Evolutionary conservation across 2,113 vertebrate genomes (phyloP).

Genomic region (Salvelinus namaycush): DNA sequence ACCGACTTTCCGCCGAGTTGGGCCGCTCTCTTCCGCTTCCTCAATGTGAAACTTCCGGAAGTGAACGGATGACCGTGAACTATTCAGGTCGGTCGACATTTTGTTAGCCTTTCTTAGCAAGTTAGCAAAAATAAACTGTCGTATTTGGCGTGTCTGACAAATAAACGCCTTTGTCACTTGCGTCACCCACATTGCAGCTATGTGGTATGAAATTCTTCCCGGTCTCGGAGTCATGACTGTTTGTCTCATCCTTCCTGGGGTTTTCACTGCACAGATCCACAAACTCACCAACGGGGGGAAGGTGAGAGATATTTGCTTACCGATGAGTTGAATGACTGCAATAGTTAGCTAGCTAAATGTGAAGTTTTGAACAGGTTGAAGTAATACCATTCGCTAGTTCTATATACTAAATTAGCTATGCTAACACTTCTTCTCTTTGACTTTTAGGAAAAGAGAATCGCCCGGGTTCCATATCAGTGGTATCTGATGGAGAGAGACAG

Average conservation of each 20-base stretch:
- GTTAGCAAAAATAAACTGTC: constrained; percentile 39
- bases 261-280: constrained; percentile 75
- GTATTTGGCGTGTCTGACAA: too few relatives aligned
- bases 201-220: constrained; percentile 95
- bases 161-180: too few relatives aligned
- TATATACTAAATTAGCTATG: neutral
- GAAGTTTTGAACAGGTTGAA: neutral
- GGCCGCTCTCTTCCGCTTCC: too few relatives aligned
- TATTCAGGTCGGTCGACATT: constrained; percentile 34
- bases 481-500: constrained; percentile 82
- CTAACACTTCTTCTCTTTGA: neutral
- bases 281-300: constrained; percentile 79
- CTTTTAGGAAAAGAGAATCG: constrained; percentile 82
- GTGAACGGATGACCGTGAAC: constrained; percentile 23
- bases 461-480: constrained; percentile 78
- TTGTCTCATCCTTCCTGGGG: constrained; percentile 81
- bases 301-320: constrained; percentile 67
- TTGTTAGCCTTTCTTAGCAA: constrained; percentile 40
- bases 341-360: neutral
- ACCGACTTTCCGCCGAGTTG: too few relatives aligned
- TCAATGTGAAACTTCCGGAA: constrained; percentile 23
- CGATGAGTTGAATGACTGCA: neutral
- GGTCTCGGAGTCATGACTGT: constrained; percentile 74
- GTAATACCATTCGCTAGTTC: neutral
- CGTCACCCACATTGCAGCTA: constrained; percentile 39